These are phyloP conservation scores for Malurus melanocephalus DNA, from an alignment of 2,113 vertebrate species.

Conservation along the genomic window DNA sequence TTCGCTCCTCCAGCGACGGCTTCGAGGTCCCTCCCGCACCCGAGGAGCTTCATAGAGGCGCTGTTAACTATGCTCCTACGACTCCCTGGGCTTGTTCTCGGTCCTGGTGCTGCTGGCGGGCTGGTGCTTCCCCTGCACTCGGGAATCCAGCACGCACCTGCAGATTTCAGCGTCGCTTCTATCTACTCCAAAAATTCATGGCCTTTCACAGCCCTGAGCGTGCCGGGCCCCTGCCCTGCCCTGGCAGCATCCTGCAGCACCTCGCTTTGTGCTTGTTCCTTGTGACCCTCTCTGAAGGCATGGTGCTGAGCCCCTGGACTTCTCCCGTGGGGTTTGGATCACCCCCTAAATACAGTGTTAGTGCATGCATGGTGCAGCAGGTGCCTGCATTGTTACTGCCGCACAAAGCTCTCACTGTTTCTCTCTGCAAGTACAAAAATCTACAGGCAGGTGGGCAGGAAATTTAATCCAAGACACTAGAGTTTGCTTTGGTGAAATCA, in stretches of 20 bases:
- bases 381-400: rapidly evolving
- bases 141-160: too few relatives aligned
- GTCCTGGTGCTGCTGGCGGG: too few relatives aligned
- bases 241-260: not conserved
- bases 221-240: too few relatives aligned
- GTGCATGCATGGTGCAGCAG: rapidly evolving
- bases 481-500: not conserved
- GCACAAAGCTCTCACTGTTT: rapidly evolving
- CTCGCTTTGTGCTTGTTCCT: rapidly evolving
- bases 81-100: rapidly evolving
- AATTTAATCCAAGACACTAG: not conserved
- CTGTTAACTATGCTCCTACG: rapidly evolving
- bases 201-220: rapidly evolving
- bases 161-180: not conserved
- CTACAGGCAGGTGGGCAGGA: too few relatives aligned
- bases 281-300: too few relatives aligned
- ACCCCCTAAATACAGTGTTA: not conserved
- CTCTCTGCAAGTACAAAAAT: rapidly evolving
- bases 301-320: rapidly evolving
- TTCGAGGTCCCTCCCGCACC: too few relatives aligned
- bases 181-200: rapidly evolving
- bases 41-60: rapidly evolving
- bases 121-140: not conserved
- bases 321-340: rapidly evolving
- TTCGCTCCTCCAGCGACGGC: too few relatives aligned